phyloP scores from a whole-genome alignment of 92 coral and sea anemone genomes.

The Plumapathes pennacea region DNA sequence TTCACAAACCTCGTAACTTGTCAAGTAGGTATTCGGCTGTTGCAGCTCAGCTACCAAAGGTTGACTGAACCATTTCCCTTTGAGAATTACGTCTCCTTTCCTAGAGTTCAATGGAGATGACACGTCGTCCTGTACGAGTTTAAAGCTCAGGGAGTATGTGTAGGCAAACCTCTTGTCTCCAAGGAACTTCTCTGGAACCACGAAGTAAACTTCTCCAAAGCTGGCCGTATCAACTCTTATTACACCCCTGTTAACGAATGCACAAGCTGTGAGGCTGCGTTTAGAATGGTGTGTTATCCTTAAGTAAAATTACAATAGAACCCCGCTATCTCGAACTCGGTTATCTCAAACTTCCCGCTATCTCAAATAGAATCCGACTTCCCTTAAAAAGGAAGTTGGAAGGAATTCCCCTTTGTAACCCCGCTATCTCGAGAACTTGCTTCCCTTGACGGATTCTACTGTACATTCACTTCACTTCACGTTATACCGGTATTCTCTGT shows the following conservation, averaged over 20 bases:
- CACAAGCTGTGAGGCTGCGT: neutral
- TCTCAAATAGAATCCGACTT: no score
- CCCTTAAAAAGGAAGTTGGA: no score
- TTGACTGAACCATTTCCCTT: constrained; percentile 66
- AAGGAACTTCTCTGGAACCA: constrained; percentile 73
- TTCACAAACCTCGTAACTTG: no score
- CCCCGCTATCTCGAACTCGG: no score
- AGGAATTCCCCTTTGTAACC: no score
- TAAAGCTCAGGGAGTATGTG: constrained; percentile 69
- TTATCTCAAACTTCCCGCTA: no score
- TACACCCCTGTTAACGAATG: constrained; percentile 68
- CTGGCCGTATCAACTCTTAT: constrained; percentile 36
- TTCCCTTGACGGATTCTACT: no score
- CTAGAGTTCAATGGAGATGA: constrained; percentile 39
- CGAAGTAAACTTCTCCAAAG: constrained; percentile 53
- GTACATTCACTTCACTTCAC: no score
- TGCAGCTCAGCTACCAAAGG: no score
- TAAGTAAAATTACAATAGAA: constrained; percentile 3
- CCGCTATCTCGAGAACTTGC: no score
- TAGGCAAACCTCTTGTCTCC: constrained; percentile 76
- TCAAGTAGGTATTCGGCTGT: no score
- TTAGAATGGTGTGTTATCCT: neutral
- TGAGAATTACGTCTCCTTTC: constrained; percentile 81
- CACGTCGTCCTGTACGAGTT: constrained; percentile 47
- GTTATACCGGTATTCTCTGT: no score